These are phyloP conservation scores for Arion vulgaris DNA, from an alignment of 1,140 invertebrate genomes.

Conservation along the genomic window DNA sequence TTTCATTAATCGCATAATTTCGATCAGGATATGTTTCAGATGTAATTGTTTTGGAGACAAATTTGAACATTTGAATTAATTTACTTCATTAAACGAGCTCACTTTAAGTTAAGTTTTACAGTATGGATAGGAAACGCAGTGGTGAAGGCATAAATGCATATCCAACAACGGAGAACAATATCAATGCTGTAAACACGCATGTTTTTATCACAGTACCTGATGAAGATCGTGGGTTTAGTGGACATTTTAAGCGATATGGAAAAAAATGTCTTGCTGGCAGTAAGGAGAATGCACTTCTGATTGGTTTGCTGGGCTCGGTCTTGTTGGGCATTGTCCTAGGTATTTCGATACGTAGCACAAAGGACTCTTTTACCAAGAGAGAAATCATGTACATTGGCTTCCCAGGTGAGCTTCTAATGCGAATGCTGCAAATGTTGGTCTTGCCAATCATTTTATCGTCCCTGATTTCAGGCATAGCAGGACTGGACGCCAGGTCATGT, in stretches of 20 bases:
- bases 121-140: constrained; percentile 14
- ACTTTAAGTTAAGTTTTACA: neutral
- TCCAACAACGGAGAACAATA: constrained; percentile 36
- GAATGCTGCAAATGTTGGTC: constrained; percentile 75
- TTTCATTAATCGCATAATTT: too few species aligned
- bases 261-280: constrained; percentile 51
- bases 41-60: neutral
- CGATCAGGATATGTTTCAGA: neutral
- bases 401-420: constrained; percentile 74
- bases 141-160: neutral
- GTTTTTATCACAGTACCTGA: constrained; percentile 53
- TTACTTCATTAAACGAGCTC: too few species aligned
- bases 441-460: constrained; percentile 74
- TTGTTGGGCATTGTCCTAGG: constrained; percentile 59
- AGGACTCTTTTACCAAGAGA: constrained; percentile 51
- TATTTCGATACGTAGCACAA: constrained; percentile 51
- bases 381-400: constrained; percentile 71
- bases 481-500: constrained; percentile 68
- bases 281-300: constrained; percentile 64
- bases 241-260: constrained; percentile 43
- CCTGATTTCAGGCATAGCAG: constrained; percentile 70
- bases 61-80: neutral
- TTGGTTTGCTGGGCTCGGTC: constrained; percentile 62
- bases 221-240: constrained; percentile 42
- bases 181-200: constrained; percentile 58